phyloP scores from a whole-genome alignment of 1,140 invertebrate genomes.

The Streblospio benedicti region DNA sequence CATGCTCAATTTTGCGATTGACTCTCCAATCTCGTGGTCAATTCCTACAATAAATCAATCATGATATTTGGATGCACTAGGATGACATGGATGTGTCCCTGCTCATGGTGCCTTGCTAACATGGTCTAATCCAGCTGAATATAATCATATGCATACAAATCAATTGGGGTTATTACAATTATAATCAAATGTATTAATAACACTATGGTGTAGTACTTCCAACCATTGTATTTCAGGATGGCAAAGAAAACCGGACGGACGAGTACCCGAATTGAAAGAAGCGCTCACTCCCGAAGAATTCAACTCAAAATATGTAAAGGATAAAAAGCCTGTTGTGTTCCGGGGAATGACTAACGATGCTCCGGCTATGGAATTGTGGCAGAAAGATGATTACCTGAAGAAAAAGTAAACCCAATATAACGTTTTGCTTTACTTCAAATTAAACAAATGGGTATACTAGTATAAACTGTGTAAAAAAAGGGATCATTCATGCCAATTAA shows the following conservation, averaged over 20 bases:
- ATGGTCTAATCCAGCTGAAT: no score
- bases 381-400: constrained; percentile 31
- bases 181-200: no score
- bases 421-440: not conserved
- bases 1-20: no score
- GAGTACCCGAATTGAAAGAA: constrained; percentile 19
- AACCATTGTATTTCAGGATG: constrained; percentile 15
- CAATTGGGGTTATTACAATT: no score
- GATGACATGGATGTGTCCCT: no score
- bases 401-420: constrained; percentile 26
- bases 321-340: constrained; percentile 29
- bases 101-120: no score
- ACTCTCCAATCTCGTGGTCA: no score
- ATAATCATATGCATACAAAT: no score
- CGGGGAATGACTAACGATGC: constrained; percentile 24
- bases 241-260: constrained; percentile 25
- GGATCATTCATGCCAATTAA: not conserved
- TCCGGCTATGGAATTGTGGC: constrained; percentile 26
- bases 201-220: not conserved
- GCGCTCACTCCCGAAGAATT: constrained; percentile 28
- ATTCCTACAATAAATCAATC: no score
- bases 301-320: constrained; percentile 30
- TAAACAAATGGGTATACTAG: not conserved
- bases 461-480: not conserved
- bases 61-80: no score